phyloP scores from a whole-genome alignment of 2,888 invertebrate genomes.

The Oasisia sp. region DNA sequence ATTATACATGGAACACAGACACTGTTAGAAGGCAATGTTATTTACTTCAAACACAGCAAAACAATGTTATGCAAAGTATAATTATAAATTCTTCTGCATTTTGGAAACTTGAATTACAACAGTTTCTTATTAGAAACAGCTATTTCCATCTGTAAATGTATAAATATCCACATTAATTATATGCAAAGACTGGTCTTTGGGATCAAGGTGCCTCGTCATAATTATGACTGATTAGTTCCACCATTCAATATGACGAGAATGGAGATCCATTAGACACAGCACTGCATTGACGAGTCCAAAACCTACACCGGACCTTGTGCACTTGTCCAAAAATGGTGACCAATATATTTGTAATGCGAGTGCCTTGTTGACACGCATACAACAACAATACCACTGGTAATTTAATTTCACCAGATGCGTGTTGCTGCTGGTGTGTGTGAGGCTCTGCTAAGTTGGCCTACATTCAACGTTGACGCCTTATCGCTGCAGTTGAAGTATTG shows the following conservation, averaged over 20 bases:
- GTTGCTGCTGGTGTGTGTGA: background rate
- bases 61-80: too few species aligned
- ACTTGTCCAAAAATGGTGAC: conserved; percentile 23
- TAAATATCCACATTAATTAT: conserved; percentile 21
- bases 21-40: too few species aligned
- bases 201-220: background rate
- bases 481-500: conserved; percentile 20
- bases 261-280: background rate
- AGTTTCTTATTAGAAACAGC: too few species aligned
- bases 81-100: too few species aligned
- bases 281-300: conserved; percentile 6
- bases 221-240: conserved; percentile 20
- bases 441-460: conserved; percentile 24
- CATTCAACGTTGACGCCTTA: conserved; percentile 14
- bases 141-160: conserved; percentile 8
- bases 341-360: conserved; percentile 20
- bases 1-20: background rate
- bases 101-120: background rate
- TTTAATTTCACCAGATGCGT: conserved; percentile 24
- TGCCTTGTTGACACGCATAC: conserved; percentile 20
- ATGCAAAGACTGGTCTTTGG: conserved; percentile 10
- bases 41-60: too few species aligned
- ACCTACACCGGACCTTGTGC: background rate
- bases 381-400: conserved; percentile 19
- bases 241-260: conserved; percentile 13